phyloP scores from a whole-genome alignment of 2,113 vertebrate species.

The Passer domesticus region DNA sequence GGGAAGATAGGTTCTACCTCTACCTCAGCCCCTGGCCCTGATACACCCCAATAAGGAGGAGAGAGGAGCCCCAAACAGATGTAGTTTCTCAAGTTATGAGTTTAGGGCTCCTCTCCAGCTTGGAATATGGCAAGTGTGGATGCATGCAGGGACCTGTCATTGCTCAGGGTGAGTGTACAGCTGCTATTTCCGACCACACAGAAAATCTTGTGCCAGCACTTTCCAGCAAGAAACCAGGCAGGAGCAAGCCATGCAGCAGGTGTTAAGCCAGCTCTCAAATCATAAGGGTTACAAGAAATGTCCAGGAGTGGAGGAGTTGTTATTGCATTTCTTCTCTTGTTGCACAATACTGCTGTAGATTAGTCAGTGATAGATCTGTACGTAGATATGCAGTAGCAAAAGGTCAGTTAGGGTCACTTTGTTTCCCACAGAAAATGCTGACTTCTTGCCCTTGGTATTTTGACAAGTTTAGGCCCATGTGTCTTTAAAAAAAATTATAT shows the following conservation, averaged over 20 bases:
- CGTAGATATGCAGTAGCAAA: neutral
- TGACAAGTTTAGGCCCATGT: neutral
- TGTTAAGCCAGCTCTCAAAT: neutral
- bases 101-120: neutral
- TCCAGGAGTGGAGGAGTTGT: neutral
- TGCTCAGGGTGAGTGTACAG: too few relatives aligned
- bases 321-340: neutral
- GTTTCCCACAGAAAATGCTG: neutral
- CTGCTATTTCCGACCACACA: neutral
- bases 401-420: neutral
- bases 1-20: neutral
- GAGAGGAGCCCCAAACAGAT: neutral
- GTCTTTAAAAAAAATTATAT: neutral
- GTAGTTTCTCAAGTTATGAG: neutral
- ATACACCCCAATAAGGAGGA: neutral
- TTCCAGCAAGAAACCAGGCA: neutral
- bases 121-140: accelerated
- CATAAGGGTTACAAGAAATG: neutral
- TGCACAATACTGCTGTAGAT: neutral
- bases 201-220: neutral
- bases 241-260: neutral
- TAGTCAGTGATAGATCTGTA: neutral
- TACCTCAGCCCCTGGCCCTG: accelerated
- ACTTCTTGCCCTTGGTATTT: neutral
- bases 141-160: accelerated